Evolutionary conservation across 37 sponge, comb jelly and placozoan species (phyloP), one percentile per base, ranked within the genome.

Genomic region (Hexactinellida sp.): DNA sequence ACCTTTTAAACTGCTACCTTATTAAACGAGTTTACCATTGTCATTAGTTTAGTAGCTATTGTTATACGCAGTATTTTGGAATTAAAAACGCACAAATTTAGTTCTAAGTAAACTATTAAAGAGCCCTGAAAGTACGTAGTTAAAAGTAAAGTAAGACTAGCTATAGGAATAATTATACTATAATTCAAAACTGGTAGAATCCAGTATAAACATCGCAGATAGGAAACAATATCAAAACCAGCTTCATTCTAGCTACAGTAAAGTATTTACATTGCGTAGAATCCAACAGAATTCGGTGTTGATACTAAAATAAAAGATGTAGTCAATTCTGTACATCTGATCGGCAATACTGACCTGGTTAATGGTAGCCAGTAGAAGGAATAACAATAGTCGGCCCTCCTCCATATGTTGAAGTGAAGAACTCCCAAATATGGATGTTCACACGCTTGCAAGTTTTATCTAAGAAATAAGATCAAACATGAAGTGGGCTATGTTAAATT

Each of bases 351-450:
- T 32, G 25, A 63, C 76, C 76, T 63, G 76, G 30, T 63, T 63
- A 63, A 32, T 63, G 76, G 76, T 63, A n/a, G 5, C 76, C 34
- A 28, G 76, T 25, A 25, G 76, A 10, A 28, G 76, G 30, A 7
- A 63, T 63, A 7, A 63, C 13, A 23, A 63, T 63, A 32, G 76
- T 63, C 3, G 76, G 76, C 30, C 76, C 76, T 63, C 76, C 76
- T 28, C 76, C 76, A 23, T 63, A 63, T 10, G 76, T 63, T 63
- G 76, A 63, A 63, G 30, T 63, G 76, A 63, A 63, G 13, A 63
- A 63, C 21, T 63, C 76, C 76, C 76, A 63, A 63, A 63, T 63
- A 21, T n/a, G 76, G 25, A 63, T 63, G 76, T 63, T 63, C 32
- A 63, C 76, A n/a, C 76, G 76, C 30, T 63, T 63, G 76, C 76